Base-by-base conservation (phyloP, 2,888 invertebrate genomes). In the Caenorhabditis zanzibari region DNA sequence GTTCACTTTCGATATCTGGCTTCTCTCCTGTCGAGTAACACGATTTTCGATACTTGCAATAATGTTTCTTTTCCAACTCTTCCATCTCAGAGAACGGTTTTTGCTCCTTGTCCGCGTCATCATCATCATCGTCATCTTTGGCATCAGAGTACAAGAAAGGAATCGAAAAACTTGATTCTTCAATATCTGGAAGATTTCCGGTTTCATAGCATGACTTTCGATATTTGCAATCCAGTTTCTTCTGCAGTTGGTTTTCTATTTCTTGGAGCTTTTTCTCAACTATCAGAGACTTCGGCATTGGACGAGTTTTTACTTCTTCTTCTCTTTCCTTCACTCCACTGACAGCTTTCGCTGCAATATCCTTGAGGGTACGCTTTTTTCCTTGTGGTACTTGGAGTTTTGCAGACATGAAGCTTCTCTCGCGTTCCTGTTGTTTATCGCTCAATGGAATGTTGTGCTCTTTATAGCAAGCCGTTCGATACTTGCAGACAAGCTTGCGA, bases 291-390 rank as follows among this genome's bases (percentile, higher is more conserved):
- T 82, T 81, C 10, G 87, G 66, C 28, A 83, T 41, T 10, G 86
- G 85, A 10, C 86, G 81, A 19, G 72, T 38, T 54, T 81, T 81
- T 1, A 68, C 87, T 41, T 84, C 79, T 90, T 93, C 92, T 91
- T 93, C 93, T 90, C 93, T 81, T 54, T 86, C 86, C 59, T 90
- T 89, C 66, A 75, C 90, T 16, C 81, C 77, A 52, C 84, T 81
- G 16, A 89, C 68, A 24, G 83, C 85, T 61, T 86, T 86, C 59
- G 86, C 69, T 24, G 88, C 89, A 61, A 83, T 85, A 63, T 87
- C 84, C 61, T 86, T 87, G 68, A 83, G 69, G 90, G 82, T 86
- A 84, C 81, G 81, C 86, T 87, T 87, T 63, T 86, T 85, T 63
- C 88, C 88, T 16, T 81, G 71, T 9, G 81, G 81, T 35, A 54